Percentiles rank a stretch among this genome's conserved stretches.
phyloP scores from a whole-genome alignment of 2,113 vertebrate genomes.

The Labeo catla region DNA sequence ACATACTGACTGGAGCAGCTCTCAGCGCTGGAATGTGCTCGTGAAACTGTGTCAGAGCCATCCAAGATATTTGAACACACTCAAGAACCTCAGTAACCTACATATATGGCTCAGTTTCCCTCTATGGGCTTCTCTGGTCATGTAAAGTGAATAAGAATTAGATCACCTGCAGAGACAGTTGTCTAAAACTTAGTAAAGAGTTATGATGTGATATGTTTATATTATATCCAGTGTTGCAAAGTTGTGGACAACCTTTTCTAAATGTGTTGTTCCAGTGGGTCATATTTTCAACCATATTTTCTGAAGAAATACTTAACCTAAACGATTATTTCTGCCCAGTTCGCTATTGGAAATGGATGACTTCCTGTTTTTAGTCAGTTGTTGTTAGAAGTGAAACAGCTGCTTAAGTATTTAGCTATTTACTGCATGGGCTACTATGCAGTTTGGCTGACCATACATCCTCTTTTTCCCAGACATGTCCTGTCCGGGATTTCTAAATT shows the following conservation, averaged over 20 bases:
- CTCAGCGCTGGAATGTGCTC: constrained; percentile 50
- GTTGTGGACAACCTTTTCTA: background rate
- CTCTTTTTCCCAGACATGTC: too few species aligned
- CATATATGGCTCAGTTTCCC: constrained; percentile 28
- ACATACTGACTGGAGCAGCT: constrained; percentile 17
- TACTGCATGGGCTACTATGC: background rate
- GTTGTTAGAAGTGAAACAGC: background rate
- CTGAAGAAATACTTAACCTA: background rate
- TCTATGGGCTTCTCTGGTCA: constrained; percentile 25
- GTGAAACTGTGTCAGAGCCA: constrained; percentile 46
- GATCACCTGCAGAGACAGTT: constrained; percentile 24
- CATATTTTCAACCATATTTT: background rate
- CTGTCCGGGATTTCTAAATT: too few species aligned
- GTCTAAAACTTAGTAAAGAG: background rate
- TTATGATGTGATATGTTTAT: background rate
- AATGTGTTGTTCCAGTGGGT: background rate
- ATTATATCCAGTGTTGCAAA: background rate
- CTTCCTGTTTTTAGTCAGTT: background rate
- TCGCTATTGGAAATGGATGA: background rate
- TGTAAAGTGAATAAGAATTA: constrained; percentile 40
- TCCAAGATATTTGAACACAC: constrained; percentile 24
- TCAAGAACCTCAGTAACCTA: constrained; percentile 37
- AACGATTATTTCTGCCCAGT: background rate
- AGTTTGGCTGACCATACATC: too few species aligned
- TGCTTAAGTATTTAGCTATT: background rate